Evolutionary conservation across 2,888 invertebrate species (phyloP).

Genomic region (Lochmaea capreae): DNA sequence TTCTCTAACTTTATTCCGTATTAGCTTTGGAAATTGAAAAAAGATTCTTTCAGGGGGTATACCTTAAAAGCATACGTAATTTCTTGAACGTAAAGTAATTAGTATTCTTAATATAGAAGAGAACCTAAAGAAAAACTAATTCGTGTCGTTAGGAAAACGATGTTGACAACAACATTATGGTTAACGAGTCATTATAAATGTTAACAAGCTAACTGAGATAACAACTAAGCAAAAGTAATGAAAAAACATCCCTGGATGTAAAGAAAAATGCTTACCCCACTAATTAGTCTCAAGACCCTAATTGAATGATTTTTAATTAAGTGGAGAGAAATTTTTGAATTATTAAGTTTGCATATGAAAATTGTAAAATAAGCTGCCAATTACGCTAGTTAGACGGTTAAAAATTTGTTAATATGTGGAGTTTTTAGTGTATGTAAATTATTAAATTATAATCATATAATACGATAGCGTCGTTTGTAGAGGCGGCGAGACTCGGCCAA

Average conservation of each 20-base stretch:
- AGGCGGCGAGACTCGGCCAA: too few relatives aligned
- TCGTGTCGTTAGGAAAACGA: slow-evolving; percentile 22
- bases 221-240: slow-evolving; percentile 42
- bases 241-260: slow-evolving; percentile 49
- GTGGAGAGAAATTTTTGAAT: slow-evolving; percentile 60
- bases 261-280: slow-evolving; percentile 65
- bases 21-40: too few relatives aligned
- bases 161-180: slow-evolving; percentile 33
- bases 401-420: slow-evolving; percentile 12
- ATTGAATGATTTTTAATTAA: slow-evolving; percentile 77
- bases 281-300: slow-evolving; percentile 76
- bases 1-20: too few relatives aligned
- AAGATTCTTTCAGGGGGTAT: too few relatives aligned
- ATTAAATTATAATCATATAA: background rate
- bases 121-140: background rate
- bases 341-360: slow-evolving; percentile 51
- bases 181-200: slow-evolving; percentile 49
- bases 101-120: background rate
- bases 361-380: slow-evolving; percentile 49
- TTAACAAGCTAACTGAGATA: slow-evolving; percentile 63
- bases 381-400: slow-evolving; percentile 24
- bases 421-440: background rate
- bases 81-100: slow-evolving; percentile 4
- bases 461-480: too few relatives aligned
- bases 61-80: background rate